Evolutionary conservation across 2,797 vertebrate species (phyloP).

Genomic region (Chloroceryle inda): DNA sequence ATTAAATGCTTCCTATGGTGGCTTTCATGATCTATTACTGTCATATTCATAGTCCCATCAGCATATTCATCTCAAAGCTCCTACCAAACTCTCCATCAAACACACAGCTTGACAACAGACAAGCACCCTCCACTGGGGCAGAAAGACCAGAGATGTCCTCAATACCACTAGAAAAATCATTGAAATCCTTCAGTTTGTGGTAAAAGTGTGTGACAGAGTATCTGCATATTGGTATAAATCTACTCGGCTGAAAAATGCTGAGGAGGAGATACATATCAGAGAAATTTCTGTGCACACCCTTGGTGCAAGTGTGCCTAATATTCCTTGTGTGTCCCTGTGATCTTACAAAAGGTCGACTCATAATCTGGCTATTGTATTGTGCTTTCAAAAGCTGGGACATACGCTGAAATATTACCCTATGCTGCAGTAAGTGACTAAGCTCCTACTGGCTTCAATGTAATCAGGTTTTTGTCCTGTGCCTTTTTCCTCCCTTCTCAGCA

Average conservation of each 20-base stretch:
- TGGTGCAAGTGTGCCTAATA: neutral
- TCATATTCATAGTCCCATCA: neutral
- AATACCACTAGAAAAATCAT: neutral
- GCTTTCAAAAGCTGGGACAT: neutral
- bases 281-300: neutral
- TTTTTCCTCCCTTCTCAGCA: neutral
- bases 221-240: neutral
- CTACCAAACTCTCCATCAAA: neutral
- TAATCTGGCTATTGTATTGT: neutral
- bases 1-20: neutral
- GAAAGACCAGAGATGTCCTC: neutral
- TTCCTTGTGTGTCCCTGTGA: conserved; percentile 21
- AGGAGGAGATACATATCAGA: neutral
- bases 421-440: neutral
- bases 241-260: neutral
- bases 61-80: neutral
- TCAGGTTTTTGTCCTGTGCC: neutral
- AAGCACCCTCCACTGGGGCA: neutral
- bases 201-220: accelerated
- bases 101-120: neutral
- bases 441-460: neutral
- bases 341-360: neutral
- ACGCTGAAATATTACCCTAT: neutral
- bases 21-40: neutral
- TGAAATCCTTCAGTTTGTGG: neutral